Conservation (phyloP, 2,888 invertebrate genomes). For the Phaonia tiefii region DNA sequence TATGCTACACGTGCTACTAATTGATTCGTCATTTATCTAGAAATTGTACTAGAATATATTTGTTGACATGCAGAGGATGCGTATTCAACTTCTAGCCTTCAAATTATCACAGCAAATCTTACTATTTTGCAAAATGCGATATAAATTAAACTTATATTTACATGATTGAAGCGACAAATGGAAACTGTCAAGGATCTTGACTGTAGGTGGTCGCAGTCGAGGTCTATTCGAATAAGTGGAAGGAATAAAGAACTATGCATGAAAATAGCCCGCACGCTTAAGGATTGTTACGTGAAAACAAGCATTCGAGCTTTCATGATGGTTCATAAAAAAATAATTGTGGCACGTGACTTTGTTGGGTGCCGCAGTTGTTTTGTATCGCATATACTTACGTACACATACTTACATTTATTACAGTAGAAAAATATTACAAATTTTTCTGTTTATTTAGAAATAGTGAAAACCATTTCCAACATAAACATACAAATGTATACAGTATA, state of each 20-base stretch:
- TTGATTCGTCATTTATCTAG: background rate
- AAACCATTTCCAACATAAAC: too few relatives aligned
- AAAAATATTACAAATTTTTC: background rate
- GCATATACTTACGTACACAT: conserved; percentile 1
- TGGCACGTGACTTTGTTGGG: conserved; percentile 66
- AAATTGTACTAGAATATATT: background rate
- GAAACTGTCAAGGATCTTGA: conserved; percentile 30
- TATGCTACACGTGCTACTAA: background rate
- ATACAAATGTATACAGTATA: background rate
- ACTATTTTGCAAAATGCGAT: background rate
- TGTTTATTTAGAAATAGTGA: too few relatives aligned
- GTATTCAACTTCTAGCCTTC: conserved; percentile 29
- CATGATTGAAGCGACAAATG: background rate
- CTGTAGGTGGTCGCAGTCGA: conserved; percentile 44
- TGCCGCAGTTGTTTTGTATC: conserved; percentile 31
- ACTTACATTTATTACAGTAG: background rate
- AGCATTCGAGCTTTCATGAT: conserved; percentile 23
- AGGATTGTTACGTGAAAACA: background rate
- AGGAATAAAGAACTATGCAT: conserved; percentile 37
- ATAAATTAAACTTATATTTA: conserved; percentile 15
- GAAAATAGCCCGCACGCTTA: conserved; percentile 46
- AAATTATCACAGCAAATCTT: conserved; percentile 53
- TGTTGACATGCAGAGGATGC: too few relatives aligned
- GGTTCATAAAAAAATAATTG: conserved; percentile 52
- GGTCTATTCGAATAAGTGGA: conserved; percentile 1